Conservation (phyloP, 2,797 vertebrate species). For the Atherinosoma microstoma region DNA sequence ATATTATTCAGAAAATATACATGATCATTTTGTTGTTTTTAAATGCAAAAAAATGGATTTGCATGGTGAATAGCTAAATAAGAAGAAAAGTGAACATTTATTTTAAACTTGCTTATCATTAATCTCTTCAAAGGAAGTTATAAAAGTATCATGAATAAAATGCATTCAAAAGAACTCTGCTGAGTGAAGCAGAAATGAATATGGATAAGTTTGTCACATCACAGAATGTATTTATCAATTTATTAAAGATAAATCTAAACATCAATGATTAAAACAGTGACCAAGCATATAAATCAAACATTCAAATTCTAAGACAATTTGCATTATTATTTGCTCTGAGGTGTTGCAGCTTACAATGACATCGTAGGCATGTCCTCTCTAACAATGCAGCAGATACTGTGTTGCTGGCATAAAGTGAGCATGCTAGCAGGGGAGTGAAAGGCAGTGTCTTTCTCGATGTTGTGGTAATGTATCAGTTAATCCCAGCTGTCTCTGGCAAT, state of each 20-base stretch:
- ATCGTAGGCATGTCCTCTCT: too few species aligned
- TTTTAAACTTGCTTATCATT: too few species aligned
- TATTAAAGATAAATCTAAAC: not conserved
- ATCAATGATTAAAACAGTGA: not conserved
- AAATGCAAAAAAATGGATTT: too few species aligned
- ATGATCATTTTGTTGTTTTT: not conserved
- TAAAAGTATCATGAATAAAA: not conserved
- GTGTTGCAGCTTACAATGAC: too few species aligned
- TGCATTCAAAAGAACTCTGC: not conserved
- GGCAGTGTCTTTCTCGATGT: too few species aligned
- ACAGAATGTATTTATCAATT: not conserved
- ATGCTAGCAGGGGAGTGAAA: too few species aligned
- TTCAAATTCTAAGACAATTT: not conserved
- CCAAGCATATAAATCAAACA: not conserved
- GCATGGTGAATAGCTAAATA: not conserved
- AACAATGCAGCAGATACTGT: too few species aligned
- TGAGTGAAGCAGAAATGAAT: not conserved
- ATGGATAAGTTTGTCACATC: not conserved
- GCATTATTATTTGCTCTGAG: not conserved
- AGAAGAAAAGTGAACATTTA: not conserved
- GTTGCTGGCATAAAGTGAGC: too few species aligned
- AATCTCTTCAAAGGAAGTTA: not conserved
- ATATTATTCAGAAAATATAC: not conserved
- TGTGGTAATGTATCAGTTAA: too few species aligned
- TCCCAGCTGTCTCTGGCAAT: not conserved